phyloP scores from a whole-genome alignment of 2,113 vertebrate species.

The Ophiodon elongatus region DNA sequence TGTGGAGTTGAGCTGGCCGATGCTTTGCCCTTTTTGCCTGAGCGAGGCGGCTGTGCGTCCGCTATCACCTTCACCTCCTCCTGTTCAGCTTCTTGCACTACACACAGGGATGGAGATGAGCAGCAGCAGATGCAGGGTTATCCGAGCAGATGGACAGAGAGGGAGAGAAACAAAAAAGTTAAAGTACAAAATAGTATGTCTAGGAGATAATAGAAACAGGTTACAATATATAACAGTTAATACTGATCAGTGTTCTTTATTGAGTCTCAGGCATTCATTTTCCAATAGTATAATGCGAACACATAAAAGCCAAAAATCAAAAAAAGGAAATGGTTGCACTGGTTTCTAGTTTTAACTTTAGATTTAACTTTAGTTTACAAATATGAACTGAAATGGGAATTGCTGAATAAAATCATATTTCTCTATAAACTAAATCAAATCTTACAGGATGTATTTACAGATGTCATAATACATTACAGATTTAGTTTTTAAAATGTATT shows the following conservation, averaged over 20 bases:
- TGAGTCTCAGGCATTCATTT: background rate
- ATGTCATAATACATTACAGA: background rate
- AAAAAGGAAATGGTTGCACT: background rate
- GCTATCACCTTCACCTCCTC: constrained; percentile 89
- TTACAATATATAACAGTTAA: background rate
- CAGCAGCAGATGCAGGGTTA: constrained; percentile 17
- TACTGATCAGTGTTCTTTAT: background rate
- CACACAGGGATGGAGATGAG: constrained; percentile 59
- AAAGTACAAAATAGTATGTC: background rate
- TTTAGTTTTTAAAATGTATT: background rate
- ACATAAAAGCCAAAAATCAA: background rate
- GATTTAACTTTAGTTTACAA: background rate
- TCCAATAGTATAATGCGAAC: background rate
- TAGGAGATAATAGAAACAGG: background rate
- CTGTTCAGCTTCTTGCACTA: constrained; percentile 95
- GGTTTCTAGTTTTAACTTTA: background rate
- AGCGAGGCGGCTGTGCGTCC: constrained; percentile 89
- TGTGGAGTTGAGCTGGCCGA: constrained; percentile 89
- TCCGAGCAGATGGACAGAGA: constrained; percentile 28
- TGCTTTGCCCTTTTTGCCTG: constrained; percentile 92
- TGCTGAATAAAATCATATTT: too few relatives aligned
- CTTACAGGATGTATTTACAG: background rate
- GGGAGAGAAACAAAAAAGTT: background rate
- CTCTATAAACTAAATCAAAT: background rate
- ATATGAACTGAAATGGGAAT: background rate